phyloP scores from a whole-genome alignment of 2,113 vertebrate genomes.

The Ictidomys tridecemlineatus region DNA sequence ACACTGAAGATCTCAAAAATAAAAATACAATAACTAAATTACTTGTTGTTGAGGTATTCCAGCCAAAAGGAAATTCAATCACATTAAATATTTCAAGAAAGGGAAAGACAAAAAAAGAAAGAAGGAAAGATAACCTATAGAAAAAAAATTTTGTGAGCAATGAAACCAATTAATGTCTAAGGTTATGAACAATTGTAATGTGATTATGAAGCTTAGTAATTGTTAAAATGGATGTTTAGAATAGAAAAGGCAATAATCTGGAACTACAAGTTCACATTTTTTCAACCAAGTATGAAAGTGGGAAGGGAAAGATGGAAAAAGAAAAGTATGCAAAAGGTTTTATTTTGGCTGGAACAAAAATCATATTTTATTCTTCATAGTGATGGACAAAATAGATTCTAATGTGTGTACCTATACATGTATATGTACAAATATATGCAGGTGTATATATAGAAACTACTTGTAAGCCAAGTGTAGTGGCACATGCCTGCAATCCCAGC shows the following conservation, averaged over 20 bases:
- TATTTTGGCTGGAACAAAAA: neutral
- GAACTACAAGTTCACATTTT: conserved; percentile 20
- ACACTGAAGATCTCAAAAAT: neutral
- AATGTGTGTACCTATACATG: neutral
- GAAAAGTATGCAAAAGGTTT: neutral
- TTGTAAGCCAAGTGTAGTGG: too few species aligned
- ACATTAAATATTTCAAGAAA: conserved; percentile 22
- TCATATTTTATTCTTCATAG: neutral
- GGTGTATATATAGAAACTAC: too few species aligned
- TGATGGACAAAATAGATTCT: neutral
- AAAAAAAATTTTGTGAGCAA: neutral
- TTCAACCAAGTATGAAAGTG: neutral
- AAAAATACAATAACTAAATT: neutral
- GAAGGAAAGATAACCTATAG: too few species aligned
- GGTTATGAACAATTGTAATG: neutral
- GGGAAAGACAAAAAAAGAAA: neutral
- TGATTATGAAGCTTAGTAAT: neutral
- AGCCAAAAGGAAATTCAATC: neutral
- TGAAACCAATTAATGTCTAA: neutral
- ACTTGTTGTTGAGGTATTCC: neutral
- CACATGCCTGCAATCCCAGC: too few species aligned
- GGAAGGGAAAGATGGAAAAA: neutral
- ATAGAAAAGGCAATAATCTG: neutral
- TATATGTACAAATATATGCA: neutral
- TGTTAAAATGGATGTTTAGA: neutral